Percentiles rank a stretch among this genome's conserved stretches.
Evolutionary conservation across 2,888 invertebrate species (phyloP).

Genomic region (Acleris emargana): DNA sequence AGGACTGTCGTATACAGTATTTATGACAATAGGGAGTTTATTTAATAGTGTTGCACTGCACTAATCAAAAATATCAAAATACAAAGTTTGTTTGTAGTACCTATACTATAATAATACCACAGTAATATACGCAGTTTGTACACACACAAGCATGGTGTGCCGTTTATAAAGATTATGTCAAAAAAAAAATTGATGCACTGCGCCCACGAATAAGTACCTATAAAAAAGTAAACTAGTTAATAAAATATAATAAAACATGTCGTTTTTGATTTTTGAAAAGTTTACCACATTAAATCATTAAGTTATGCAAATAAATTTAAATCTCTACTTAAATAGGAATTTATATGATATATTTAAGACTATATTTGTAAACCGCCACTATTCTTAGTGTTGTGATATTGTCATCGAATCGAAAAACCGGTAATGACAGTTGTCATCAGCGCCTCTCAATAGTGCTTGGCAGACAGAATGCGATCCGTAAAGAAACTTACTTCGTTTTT

Average conservation of each 20-base stretch:
- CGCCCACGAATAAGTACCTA: no score
- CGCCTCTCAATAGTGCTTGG: not conserved
- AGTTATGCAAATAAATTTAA: no score
- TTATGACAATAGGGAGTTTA: not conserved
- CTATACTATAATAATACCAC: no score
- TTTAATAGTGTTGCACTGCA: not conserved
- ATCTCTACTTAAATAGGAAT: no score
- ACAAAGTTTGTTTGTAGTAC: no score
- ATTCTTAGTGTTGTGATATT: slow-evolving; percentile 10
- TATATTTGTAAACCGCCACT: slow-evolving; percentile 17
- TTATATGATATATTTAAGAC: not conserved
- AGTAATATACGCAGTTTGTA: no score
- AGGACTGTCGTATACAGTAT: slow-evolving; percentile 1
- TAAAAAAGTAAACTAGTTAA: no score
- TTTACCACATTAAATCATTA: no score
- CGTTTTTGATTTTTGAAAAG: no score
- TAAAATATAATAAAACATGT: no score
- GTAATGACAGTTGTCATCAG: slow-evolving; percentile 7
- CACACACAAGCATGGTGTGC: not conserved
- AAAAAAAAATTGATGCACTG: no score
- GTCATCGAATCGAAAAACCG: slow-evolving; percentile 24
- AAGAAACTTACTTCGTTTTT: slow-evolving; percentile 31
- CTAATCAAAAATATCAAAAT: no score
- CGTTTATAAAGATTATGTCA: not conserved
- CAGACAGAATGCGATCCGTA: not conserved